Base-by-base conservation (phyloP, 37 sponge, comb jelly and placozoan genomes). In the Tethya wilhelma region DNA sequence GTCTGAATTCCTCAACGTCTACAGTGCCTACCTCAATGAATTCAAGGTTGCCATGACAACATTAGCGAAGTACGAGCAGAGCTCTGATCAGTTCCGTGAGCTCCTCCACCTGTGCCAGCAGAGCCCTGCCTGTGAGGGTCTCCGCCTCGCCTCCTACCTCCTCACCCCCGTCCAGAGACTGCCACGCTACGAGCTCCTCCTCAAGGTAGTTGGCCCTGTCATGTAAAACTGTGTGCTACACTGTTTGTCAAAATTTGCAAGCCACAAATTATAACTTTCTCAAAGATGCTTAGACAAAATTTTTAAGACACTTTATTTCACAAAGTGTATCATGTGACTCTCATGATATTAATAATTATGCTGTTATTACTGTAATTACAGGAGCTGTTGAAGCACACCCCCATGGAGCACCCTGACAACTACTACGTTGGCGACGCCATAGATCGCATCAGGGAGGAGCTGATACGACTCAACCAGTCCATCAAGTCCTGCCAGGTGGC, bases 81-180 rank as follows among this genome's bases (percentile, higher is more conserved):
- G 44, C 30, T 90, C 86, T 29, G 42, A 32, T 1, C 37, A 44
- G 38, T 87, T 87, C 41, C 29, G 70, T 5, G 56, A 81, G 60
- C 34, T 44, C 4, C 39, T 80, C 12, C 36, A 44, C 46, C n/a
- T 28, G 23, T 74, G 82, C 29, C 88, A 72, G 55, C 76, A 67
- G 23, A 59, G 40, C 25, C 64, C 86, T 9, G 7, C 25, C 45
- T 90, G 86, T 57, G 62, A 81, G 34, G 86, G 90, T 1, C 77
- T 90, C 4, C 68, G 73, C 30, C 72, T 90, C 30, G 43, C 79
- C 2, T 73, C 90, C 19, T 80, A 64, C 30, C 76, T 90, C 38
- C 86, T 90, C 64, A 90, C 90, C 1, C 90, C 90, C 32, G 64
- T 90, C 40, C 90, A 90, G 71, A 74, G 90, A 6, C 58, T 90